Evolutionary conservation across 1,140 invertebrate genomes (phyloP).

Genomic region (Kradibia gibbosae): DNA sequence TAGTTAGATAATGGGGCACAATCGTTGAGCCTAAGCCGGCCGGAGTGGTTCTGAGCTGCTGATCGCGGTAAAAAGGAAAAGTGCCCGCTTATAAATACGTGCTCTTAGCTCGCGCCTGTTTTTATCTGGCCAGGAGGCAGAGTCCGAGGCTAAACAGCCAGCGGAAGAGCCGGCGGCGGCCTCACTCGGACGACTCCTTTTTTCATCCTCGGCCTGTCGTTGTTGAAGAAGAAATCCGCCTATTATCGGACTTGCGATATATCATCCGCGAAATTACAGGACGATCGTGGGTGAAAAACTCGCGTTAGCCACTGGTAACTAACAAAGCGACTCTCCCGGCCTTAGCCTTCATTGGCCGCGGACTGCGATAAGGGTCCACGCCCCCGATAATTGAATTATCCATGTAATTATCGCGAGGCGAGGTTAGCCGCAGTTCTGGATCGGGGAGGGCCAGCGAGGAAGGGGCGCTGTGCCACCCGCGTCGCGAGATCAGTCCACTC

Average conservation of each 20-base stretch:
- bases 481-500: conserved; percentile 15
- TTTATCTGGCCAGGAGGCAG: background rate
- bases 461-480: conserved; percentile 44
- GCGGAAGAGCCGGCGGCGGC: background rate
- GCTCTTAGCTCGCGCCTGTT: background rate
- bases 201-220: background rate
- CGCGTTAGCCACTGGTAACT: conserved; percentile 44
- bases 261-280: conserved; percentile 35
- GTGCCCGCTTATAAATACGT: background rate
- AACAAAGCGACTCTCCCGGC: conserved; percentile 39
- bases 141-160: background rate
- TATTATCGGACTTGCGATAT: conserved; percentile 23
- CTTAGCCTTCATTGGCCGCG: background rate
- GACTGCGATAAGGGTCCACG: conserved; percentile 50
- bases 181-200: background rate
- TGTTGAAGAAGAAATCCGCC: conserved; percentile 31
- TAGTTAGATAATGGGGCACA: conserved; percentile 10
- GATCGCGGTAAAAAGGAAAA: conserved; percentile 5
- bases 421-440: too few relatives aligned
- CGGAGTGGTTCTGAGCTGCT: background rate
- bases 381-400: conserved; percentile 61
- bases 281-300: background rate
- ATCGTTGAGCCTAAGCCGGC: background rate
- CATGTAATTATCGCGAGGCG: conserved; percentile 60
- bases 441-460: conserved; percentile 52